These are phyloP conservation scores for Sarcophaga subvicina DNA, from an alignment of 2,888 invertebrate species.

Conservation along the genomic window DNA sequence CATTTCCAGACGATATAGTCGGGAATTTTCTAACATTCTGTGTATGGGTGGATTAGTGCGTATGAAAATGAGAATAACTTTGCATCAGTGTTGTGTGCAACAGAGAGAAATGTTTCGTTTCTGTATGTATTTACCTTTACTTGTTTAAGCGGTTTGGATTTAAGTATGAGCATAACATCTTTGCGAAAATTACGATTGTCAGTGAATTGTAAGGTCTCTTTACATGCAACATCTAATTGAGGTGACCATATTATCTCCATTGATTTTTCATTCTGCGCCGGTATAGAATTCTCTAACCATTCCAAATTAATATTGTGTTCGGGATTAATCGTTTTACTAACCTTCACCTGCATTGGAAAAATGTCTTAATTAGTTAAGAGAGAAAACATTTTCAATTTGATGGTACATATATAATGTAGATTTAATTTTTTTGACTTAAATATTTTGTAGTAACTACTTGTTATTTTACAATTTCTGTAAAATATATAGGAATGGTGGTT, in stretches of 20 bases:
- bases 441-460: no score
- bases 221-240: conserved; percentile 83
- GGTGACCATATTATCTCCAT: conserved; percentile 87
- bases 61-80: conserved; percentile 25
- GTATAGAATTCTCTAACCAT: conserved; percentile 83
- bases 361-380: neutral
- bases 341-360: conserved; percentile 80
- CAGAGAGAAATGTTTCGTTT: conserved; percentile 6
- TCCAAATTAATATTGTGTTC: conserved; percentile 85
- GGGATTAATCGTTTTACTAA: conserved; percentile 83
- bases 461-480: no score
- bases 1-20: conserved; percentile 73
- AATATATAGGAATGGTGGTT: no score
- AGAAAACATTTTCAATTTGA: neutral
- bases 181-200: conserved; percentile 86
- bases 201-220: conserved; percentile 85
- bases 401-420: neutral
- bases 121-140: conserved; percentile 72
- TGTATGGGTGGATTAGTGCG: neutral
- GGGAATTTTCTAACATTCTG: conserved; percentile 79
- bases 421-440: neutral
- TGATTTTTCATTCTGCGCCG: conserved; percentile 83
- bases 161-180: conserved; percentile 86
- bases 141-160: conserved; percentile 82
- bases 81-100: conserved; percentile 23